Percentiles rank a stretch among this genome's conserved stretches.
These are phyloP conservation scores for Pediacus dermestoides DNA, from an alignment of 2,888 invertebrate species.

Conservation along the genomic window DNA sequence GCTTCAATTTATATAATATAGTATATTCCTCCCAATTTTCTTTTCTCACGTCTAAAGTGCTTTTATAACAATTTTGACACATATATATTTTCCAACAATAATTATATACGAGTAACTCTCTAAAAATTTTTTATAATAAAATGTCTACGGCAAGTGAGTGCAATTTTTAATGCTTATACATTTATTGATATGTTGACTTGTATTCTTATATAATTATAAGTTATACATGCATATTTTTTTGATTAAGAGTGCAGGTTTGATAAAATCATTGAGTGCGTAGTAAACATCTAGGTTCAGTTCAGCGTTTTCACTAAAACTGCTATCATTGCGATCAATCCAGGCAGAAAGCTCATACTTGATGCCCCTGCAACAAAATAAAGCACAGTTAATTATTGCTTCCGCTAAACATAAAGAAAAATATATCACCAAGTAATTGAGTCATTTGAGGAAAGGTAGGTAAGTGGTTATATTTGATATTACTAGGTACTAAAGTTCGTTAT, in stretches of 20 bases:
- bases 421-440: too few species aligned
- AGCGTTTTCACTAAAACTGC: constrained; percentile 23
- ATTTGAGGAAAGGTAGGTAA: too few species aligned
- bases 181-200: not conserved
- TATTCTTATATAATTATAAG: constrained; percentile 1
- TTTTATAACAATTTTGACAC: constrained; percentile 24
- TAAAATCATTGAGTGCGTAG: constrained; percentile 9
- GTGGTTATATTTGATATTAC: too few species aligned
- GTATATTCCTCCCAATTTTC: not conserved
- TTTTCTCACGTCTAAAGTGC: constrained; percentile 1
- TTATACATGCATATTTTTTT: constrained; percentile 8
- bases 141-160: constrained; percentile 15
- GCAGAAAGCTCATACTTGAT: constrained; percentile 25
- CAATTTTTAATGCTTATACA: constrained; percentile 16
- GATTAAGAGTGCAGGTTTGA: constrained; percentile 13
- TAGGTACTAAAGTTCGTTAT: too few species aligned
- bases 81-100: constrained; percentile 9
- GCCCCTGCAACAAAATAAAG: constrained; percentile 27
- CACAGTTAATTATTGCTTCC: too few species aligned
- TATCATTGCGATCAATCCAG: constrained; percentile 27
- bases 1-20: not conserved
- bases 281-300: too few species aligned
- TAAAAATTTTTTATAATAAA: constrained; percentile 14
- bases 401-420: too few species aligned
- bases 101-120: not conserved